A percentile compares a stretch with the other conserved stretches of the same genome.
These are phyloP conservation scores for Leptinotarsa texana DNA, from an alignment of 1,140 invertebrate species.

Conservation along the genomic window DNA sequence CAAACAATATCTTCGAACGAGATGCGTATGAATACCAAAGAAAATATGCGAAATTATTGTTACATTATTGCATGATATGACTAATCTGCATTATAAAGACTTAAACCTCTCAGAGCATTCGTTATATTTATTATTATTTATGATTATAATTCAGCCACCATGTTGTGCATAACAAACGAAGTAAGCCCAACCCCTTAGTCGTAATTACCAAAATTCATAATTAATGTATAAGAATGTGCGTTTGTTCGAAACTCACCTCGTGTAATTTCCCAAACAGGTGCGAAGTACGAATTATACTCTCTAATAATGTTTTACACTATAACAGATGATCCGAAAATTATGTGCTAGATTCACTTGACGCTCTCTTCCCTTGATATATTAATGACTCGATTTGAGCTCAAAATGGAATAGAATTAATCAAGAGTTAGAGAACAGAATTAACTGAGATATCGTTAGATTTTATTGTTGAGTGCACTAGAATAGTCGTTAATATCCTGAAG, in stretches of 20 bases:
- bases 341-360: not conserved
- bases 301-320: not conserved
- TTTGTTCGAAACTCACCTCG: not conserved
- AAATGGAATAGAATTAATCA: not conserved
- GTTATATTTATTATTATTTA: too few relatives aligned
- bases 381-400: not conserved
- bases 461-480: not conserved
- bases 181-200: too few relatives aligned
- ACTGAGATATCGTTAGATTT: not conserved
- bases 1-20: too few relatives aligned
- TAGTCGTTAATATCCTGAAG: not conserved
- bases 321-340: conserved; percentile 6
- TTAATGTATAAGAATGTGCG: not conserved
- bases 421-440: not conserved
- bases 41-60: too few relatives aligned
- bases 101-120: too few relatives aligned
- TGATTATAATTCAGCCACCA: too few relatives aligned
- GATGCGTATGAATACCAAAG: too few relatives aligned
- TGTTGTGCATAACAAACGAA: too few relatives aligned
- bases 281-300: not conserved
- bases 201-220: conserved; percentile 3
- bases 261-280: not conserved
- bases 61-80: too few relatives aligned
- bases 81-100: too few relatives aligned
- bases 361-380: not conserved